Evolutionary conservation across 2,797 vertebrate genomes (phyloP), one percentile per base, ranked within the genome.

Genomic region (Rachycentron canadum): DNA sequence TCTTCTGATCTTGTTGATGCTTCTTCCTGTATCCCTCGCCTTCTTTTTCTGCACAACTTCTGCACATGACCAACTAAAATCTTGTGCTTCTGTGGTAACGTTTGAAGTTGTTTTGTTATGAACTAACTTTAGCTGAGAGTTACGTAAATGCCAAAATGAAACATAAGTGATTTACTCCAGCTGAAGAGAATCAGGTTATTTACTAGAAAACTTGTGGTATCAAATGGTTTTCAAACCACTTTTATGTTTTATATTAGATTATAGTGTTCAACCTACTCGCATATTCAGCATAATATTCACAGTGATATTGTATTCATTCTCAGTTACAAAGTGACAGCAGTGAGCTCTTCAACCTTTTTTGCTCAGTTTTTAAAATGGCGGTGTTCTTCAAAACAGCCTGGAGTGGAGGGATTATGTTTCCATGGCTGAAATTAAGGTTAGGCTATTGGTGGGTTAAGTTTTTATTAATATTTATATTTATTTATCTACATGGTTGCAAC

Each of bases 21-120:
- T 34, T 52, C n/a, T n/a, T n/a, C n/a, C n/a, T n/a, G n/a, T n/a
- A n/a, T n/a, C n/a, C n/a, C n/a, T n/a, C n/a, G n/a, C n/a, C n/a
- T n/a, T n/a, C n/a, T n/a, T n/a, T n/a, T 36, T 30, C 45, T 64
- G 32, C 13, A 23, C 55, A 36, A 23, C 25, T 72, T 62, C 32
- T 64, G 56, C 71, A 69, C 53, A 55, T 62, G 59, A 71, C 7
- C 69, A 25, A 58, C 25, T 66, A 25, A 71, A 68, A 45, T 2
- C 43, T 47, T 52, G 36, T 21, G 45, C 57, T 68, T 66, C 57
- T 52, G 61, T 69, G 65, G 63, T 19, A 43, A 6, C 4, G 1
- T 76, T 70, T 79, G 25, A 78, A 78, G 74, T 67, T 53, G 11
- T 16, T 65, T 36, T 25, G 68, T 66, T 82, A 59, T 60, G 49